Evolutionary conservation across 2,797 vertebrate genomes (phyloP).

Genomic region (Avahi laniger): DNA sequence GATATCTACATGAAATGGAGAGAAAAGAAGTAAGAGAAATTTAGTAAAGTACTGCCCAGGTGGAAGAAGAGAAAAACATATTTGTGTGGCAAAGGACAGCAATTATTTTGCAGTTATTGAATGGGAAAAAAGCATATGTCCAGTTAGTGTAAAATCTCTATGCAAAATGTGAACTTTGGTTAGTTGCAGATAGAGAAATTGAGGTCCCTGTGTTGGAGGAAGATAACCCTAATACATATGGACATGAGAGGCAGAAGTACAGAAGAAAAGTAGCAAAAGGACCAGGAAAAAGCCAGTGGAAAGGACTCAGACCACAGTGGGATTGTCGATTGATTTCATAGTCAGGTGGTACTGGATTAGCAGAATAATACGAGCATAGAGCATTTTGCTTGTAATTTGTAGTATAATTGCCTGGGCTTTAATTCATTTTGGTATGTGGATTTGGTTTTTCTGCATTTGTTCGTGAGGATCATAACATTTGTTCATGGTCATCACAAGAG

Average conservation of each 20-base stretch:
- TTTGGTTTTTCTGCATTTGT: neutral
- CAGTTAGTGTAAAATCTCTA: neutral
- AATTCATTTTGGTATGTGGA: constrained; percentile 19
- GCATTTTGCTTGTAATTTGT: neutral
- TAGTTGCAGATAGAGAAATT: constrained; percentile 6
- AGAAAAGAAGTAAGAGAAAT: neutral
- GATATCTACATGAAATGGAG: neutral
- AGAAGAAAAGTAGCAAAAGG: neutral
- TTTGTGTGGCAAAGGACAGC: neutral
- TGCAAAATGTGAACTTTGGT: neutral
- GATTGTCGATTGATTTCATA: neutral
- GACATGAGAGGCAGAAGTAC: neutral
- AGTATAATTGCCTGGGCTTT: neutral
- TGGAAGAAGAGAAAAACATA: neutral
- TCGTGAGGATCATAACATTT: neutral
- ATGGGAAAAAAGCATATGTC: neutral
- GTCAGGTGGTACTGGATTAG: neutral
- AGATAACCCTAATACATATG: neutral
- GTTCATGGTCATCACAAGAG: neutral
- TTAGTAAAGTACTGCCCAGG: neutral
- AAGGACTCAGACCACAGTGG: neutral
- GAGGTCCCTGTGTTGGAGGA: neutral
- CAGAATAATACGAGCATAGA: neutral
- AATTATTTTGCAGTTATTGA: constrained; percentile 4
- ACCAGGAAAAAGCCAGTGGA: neutral